Conservation (phyloP, 2,113 vertebrate genomes). For the Thunnus thynnus region DNA sequence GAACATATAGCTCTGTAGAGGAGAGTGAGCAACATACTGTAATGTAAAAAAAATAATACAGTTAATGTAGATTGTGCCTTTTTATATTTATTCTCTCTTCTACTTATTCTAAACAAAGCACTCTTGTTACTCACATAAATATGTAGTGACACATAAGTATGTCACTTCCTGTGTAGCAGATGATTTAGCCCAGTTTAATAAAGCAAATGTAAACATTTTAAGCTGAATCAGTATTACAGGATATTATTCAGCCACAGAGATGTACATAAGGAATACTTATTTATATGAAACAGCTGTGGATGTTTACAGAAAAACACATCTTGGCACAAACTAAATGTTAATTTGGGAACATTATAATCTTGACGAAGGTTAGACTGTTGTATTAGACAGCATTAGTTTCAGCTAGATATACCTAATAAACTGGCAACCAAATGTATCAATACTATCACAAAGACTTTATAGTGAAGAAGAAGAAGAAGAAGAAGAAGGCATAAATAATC, state of each 20-base stretch:
- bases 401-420: too few species aligned
- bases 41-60: background rate
- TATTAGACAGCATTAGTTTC: too few species aligned
- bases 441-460: too few species aligned
- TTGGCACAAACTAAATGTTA: constrained; percentile 9
- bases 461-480: background rate
- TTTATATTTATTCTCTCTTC: constrained; percentile 6
- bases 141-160: background rate
- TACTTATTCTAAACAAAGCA: constrained; percentile 22
- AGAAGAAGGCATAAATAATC: background rate
- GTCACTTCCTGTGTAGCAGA: constrained; percentile 14
- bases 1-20: too few species aligned
- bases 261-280: background rate
- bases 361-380: too few species aligned
- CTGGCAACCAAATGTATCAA: too few species aligned
- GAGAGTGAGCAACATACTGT: background rate
- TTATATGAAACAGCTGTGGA: constrained; percentile 14
- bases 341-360: background rate
- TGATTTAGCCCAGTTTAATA: constrained; percentile 14
- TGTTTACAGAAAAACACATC: background rate
- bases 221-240: constrained; percentile 18
- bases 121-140: constrained; percentile 25
- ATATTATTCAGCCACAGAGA: constrained; percentile 5
- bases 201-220: constrained; percentile 27
- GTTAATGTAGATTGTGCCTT: background rate